Base-by-base conservation (phyloP, 37 sponge, comb jelly and placozoan species). In the Spongilla lacustris region DNA sequence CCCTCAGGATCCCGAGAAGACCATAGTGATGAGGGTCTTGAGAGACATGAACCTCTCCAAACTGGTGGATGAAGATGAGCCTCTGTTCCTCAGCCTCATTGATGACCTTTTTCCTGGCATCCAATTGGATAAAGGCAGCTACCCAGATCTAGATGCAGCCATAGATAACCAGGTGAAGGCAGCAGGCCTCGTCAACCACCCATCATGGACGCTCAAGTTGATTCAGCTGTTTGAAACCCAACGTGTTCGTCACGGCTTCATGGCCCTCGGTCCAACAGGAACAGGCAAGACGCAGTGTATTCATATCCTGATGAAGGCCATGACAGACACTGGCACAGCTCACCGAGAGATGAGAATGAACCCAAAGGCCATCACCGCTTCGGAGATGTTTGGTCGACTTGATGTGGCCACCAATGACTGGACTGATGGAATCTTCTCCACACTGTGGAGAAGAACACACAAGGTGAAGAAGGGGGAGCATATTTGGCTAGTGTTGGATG, bases 371-470 rank as follows among this genome's bases (percentile, higher is more conserved):
- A 98, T 98, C 87, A 96, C 97, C 35, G 97, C 99, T 36, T 92
- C 97, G 66, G 95, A 98, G 80, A 98, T 98, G 99, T 98, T 98
- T 89, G 99, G 99, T 75, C 92, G 96, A 23, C 92, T 98, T 23
- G 99, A 98, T 83, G 97, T 98, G 36, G 92, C 99, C 71, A 98
- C 99, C 76, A 96, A 98, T 77, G 99, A 98, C 78, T 98, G 99
- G 99, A 98, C 99, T 32, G 99, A 98, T 79, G 99, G 99, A 34
- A 98, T 98, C 66, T 98, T 98, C 96, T 98, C 99, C 71, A 98
- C 99, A 46, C 92, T 98, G n/a, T 98, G 99, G 99, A 80, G 99
- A 48, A 77, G 95, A 50, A 93, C 99, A 8, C 96, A 94, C 84
- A 95, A 96, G 84, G 89, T 92, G 68, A 98, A 98, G 94, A 95